Base-by-base conservation (phyloP, 2,888 invertebrate species). In the Thymelicus lineola region DNA sequence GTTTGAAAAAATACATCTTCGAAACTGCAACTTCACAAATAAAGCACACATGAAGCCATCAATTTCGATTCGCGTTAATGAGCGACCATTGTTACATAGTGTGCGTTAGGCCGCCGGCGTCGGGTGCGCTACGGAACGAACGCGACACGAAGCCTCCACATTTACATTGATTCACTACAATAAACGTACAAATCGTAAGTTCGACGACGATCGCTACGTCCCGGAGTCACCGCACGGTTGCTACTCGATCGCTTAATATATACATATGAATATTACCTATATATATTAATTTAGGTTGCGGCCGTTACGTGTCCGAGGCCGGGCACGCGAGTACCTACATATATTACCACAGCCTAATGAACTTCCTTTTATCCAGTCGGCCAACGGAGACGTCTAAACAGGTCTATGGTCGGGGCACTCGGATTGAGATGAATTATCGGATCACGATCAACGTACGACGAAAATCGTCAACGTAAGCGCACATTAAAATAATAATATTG, bases 21-120 rank as follows among this genome's bases (percentile, higher is more conserved):
- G 74, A 79, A 84, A 84, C 82, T 84, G 88, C 86, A 84, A 85
- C 83, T 81, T 79, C 76, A 82, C 80, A 79, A 77, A 79, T 77
- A 75, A 76, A 76, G 80, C 77, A 80, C 77, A 71, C 72, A 78
- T 74, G 78, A 80, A 78, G 80, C 76, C 69, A 70, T 75, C 72
- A 66, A 70, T 71, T 58, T 73, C 71, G 70, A 75, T 75, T 73
- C 73, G 71, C 70, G 67, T 66, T 65, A 45, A 75, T 75, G 72
- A 71, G 73, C 72, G 73, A 75, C 73, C 74, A 68, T 64, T 72
- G 71, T 68, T 65, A 73, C 68, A 68, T 61, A 69, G 71, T 61
- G 73, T 67, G 73, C 65, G 73, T 72, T 75, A 77, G 77, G 78
- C 77, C 79, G 70, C 71, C 57, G 50, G 63, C 62, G 28, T 73